Percentiles rank a stretch among this genome's conserved stretches.
Evolutionary conservation across 2,797 vertebrate species (phyloP).

Genomic region (Semaprochilodus insignis): DNA sequence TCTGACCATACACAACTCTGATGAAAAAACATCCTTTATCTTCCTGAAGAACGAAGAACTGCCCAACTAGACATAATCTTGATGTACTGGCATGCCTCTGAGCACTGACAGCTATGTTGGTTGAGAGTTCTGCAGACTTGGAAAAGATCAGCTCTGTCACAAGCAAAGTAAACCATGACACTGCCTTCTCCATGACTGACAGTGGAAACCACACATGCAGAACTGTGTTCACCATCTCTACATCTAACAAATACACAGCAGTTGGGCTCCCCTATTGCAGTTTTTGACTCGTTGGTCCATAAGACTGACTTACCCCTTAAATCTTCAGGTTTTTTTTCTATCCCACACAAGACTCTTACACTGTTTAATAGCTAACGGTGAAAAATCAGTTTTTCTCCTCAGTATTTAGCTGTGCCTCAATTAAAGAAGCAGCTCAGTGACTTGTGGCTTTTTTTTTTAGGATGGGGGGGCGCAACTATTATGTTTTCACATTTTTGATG

Average conservation of each 20-base stretch:
- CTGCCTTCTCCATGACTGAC: not conserved
- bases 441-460: not conserved
- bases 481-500: not conserved
- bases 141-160: slow-evolving; percentile 11
- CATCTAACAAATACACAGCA: not conserved
- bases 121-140: not conserved
- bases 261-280: not conserved
- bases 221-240: not conserved
- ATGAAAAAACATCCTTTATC: no score
- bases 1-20: no score
- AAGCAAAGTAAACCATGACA: not conserved
- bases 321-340: not conserved
- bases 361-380: not conserved
- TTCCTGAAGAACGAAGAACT: not conserved
- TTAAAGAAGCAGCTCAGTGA: no score
- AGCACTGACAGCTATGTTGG: not conserved
- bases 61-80: not conserved
- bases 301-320: not conserved
- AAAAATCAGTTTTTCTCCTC: not conserved
- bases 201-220: slow-evolving; percentile 5
- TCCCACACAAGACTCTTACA: no score
- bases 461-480: no score
- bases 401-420: not conserved
- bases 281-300: not conserved
- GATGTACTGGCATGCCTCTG: not conserved